phyloP scores from a whole-genome alignment of 2,888 invertebrate genomes.

The Drosophila phalerata region DNA sequence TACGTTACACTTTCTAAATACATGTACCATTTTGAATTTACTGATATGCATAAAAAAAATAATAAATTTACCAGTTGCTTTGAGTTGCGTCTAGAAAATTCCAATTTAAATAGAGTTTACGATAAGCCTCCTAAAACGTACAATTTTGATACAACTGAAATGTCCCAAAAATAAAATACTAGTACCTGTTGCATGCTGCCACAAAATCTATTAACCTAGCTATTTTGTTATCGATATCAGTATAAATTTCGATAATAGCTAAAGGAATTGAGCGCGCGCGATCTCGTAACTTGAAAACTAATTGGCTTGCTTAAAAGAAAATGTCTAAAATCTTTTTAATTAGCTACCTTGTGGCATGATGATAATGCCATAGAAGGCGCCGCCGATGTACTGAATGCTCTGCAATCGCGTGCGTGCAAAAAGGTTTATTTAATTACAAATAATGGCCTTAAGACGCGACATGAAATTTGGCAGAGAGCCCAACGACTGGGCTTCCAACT shows the following conservation, averaged over 20 bases:
- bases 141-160: neutral
- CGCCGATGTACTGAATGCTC: conserved; percentile 89
- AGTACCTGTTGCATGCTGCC: conserved; percentile 6
- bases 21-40: too few relatives aligned
- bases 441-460: conserved; percentile 93
- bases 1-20: too few relatives aligned
- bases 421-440: conserved; percentile 95
- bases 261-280: conserved; percentile 2
- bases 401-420: conserved; percentile 91
- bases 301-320: neutral
- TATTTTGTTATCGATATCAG: conserved; percentile 12
- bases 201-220: neutral
- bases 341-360: conserved; percentile 92
- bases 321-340: neutral
- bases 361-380: conserved; percentile 89
- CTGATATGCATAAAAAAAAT: too few relatives aligned
- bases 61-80: too few relatives aligned
- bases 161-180: too few relatives aligned
- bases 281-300: neutral
- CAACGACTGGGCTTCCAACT: conserved; percentile 90
- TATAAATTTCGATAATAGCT: neutral
- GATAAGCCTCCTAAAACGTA: neutral
- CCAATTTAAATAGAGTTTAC: too few relatives aligned
- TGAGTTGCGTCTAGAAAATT: too few relatives aligned
- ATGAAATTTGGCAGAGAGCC: conserved; percentile 91